These are phyloP conservation scores for Drosophila borborema DNA, from an alignment of 2,888 invertebrate species.

Conservation along the genomic window DNA sequence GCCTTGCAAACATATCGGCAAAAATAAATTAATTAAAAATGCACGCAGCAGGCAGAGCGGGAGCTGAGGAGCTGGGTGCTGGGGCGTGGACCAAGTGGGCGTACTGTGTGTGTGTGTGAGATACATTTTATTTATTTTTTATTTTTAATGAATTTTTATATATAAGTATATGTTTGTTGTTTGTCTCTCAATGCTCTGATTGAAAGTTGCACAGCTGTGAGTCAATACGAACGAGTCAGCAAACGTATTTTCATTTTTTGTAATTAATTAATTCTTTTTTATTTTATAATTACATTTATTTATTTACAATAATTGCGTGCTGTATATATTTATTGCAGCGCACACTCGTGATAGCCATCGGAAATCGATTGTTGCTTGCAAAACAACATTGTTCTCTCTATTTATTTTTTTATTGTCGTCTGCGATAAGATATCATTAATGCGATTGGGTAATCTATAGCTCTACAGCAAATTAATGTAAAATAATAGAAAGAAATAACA, in stretches of 20 bases:
- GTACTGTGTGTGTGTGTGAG: conserved; percentile 16
- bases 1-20: conserved; percentile 68
- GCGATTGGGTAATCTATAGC: conserved; percentile 53
- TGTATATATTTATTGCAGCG: conserved; percentile 41
- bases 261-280: background rate
- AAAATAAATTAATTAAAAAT: conserved; percentile 81
- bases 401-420: conserved; percentile 23
- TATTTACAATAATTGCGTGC: conserved; percentile 59
- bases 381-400: conserved; percentile 28
- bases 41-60: conserved; percentile 50
- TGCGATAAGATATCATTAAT: conserved; percentile 64
- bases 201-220: conserved; percentile 20
- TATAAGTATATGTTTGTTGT: background rate
- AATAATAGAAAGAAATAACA: conserved; percentile 31
- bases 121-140: conserved; percentile 10
- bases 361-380: conserved; percentile 66
- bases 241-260: conserved; percentile 10
- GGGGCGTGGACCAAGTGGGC: conserved; percentile 2
- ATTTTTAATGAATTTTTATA: conserved; percentile 12
- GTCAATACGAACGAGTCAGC: conserved; percentile 6
- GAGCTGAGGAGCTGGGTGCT: background rate
- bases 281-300: conserved; percentile 69
- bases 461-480: conserved; percentile 56
- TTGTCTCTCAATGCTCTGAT: conserved; percentile 9
- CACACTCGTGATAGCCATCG: conserved; percentile 62